phyloP scores from a whole-genome alignment of 2,797 vertebrate genomes.

The Bryconaethiops microstoma region DNA sequence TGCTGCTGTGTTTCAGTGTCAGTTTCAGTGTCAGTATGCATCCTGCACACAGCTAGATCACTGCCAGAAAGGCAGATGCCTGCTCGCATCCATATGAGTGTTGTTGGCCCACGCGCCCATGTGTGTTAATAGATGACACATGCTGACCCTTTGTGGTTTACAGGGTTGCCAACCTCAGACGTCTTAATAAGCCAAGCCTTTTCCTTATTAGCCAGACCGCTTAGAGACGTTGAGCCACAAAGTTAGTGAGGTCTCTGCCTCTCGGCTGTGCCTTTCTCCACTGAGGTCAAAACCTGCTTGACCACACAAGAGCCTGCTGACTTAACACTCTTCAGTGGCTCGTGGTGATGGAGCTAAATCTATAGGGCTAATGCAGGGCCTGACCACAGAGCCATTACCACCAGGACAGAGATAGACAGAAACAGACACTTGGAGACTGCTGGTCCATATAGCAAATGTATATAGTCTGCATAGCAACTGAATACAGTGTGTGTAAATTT shows the following conservation, averaged over 20 bases:
- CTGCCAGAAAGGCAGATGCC: not conserved
- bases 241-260: constrained; percentile 62
- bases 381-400: constrained; percentile 51
- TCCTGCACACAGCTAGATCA: not conserved
- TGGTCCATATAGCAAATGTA: not conserved
- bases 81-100: not conserved
- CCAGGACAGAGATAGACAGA: constrained; percentile 12
- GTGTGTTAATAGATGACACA: constrained; percentile 47
- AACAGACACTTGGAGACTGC: constrained; percentile 1
- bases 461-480: not conserved
- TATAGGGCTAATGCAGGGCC: constrained; percentile 53
- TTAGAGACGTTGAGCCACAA: constrained; percentile 74
- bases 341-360: constrained; percentile 56
- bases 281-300: constrained; percentile 67
- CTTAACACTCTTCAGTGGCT: constrained; percentile 67
- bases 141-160: constrained; percentile 44
- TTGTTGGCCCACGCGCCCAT: not conserved
- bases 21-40: constrained; percentile 7
- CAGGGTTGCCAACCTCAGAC: constrained; percentile 58
- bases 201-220: constrained; percentile 64
- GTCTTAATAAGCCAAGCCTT: constrained; percentile 67
- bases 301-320: constrained; percentile 74
- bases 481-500: not conserved
- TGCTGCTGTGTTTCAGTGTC: constrained; percentile 18
- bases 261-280: constrained; percentile 55